A percentile compares a stretch with the other conserved stretches of the same genome.
phyloP scores from a whole-genome alignment of 2,113 vertebrate species.

The Gadus chalcogrammus region DNA sequence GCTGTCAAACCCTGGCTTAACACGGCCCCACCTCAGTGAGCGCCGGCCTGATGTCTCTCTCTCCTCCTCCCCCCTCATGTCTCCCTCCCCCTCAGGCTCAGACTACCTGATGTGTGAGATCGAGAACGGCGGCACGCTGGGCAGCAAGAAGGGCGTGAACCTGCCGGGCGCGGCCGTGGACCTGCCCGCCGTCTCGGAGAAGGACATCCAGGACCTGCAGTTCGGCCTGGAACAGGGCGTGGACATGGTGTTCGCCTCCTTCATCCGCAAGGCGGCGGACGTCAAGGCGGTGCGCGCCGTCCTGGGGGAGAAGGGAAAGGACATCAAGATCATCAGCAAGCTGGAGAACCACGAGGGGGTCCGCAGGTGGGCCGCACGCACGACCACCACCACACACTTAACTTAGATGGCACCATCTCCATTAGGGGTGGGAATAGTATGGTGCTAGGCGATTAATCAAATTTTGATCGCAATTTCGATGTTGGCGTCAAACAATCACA shows the following conservation, averaged over 20 bases:
- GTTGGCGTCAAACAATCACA: too few species aligned
- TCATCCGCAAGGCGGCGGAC: constrained; percentile 92
- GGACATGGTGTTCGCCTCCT: constrained; percentile 98
- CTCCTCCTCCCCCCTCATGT: too few species aligned
- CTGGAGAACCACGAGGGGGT: constrained; percentile 98
- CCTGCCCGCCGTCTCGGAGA: constrained; percentile 90
- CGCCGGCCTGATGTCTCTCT: too few species aligned
- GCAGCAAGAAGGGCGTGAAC: constrained; percentile 98
- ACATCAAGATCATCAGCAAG: constrained; percentile 99
- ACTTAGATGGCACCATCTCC: too few species aligned
- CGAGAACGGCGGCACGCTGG: constrained; percentile 88
- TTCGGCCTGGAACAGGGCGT: constrained; percentile 91
- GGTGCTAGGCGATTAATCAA: too few species aligned
- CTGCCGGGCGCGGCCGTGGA: constrained; percentile 92
- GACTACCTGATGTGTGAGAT: constrained; percentile 84
- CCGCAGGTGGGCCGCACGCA: constrained; percentile 77
- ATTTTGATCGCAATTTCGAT: too few species aligned
- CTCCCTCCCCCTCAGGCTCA: constrained; percentile 66
- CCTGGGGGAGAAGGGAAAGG: constrained; percentile 94
- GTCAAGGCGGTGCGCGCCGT: constrained; percentile 89
- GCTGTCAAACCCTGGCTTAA: too few species aligned
- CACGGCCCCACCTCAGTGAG: too few species aligned
- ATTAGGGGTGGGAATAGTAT: too few species aligned
- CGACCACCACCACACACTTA: neutral
- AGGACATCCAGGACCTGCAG: constrained; percentile 88